Evolutionary conservation across 1,140 invertebrate species (phyloP), one percentile per base, ranked within the genome.

Genomic region (Caenorhabditis latens): DNA sequence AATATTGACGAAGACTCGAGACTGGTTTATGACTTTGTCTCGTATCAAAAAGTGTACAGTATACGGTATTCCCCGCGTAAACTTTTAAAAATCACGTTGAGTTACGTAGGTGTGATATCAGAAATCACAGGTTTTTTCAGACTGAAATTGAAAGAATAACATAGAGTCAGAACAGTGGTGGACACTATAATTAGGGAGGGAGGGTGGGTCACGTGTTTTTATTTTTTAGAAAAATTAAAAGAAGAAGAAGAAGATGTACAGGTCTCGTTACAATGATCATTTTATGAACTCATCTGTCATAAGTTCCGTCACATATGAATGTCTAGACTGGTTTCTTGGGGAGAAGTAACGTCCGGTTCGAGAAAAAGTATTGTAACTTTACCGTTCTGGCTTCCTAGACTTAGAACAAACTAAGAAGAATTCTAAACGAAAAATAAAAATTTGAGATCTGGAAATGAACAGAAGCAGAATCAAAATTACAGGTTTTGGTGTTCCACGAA

Each of bases 21-120:
- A 79, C 71, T 21, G 46, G 71, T 79, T 79, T 79, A 11, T 53
- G 19, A 79, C 71, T 50, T 79, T 79, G 71, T 79, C 71, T 79
- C 46, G 71, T 79, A 53, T 71, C 24, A 46, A 13, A 79, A 79
- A 79, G 7, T 50, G 9, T 16, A 21, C 21, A 79, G n/a, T 79
- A 5, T 71, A 71, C 65, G 7, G 46, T 50, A 79, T 71, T 46
- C 71, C 46, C n/a, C 9, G 13, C 71, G 71, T 53, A 79, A 50
- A 79, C 46, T 50, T 50, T 71, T 50, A 4, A 79, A 79, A 79
- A 79, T 79, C 71, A 79, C 71, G 46, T 79, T 79, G 16, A 53
- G 32, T 32, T 32, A 32, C 32, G 50, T 11, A 53, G 50, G 50
- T 53, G 50, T 50, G 50, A 63, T 32, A 63, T 32, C 24, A 40